Base-by-base conservation (phyloP, 2,888 invertebrate species). In the Zele albiditarsus region DNA sequence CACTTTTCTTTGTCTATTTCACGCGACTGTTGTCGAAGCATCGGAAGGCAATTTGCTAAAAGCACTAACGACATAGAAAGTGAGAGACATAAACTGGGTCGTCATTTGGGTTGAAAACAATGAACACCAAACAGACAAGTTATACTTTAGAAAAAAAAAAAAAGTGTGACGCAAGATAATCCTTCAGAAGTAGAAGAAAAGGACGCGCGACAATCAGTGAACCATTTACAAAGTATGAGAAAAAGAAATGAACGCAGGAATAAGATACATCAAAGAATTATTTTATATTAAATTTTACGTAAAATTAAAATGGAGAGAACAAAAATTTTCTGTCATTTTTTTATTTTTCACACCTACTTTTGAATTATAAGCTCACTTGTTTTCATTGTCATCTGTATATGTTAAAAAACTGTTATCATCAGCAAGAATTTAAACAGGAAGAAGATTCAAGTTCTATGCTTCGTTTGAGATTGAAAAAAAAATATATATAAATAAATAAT, bases 41-140 rank as follows among this genome's bases (percentile, higher is more conserved):
- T 79, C 77, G 77, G 68, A 78, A 80, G 79, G 79, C 80, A 80
- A 80, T 79, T 80, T 77, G 80, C 80, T 80, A 78, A 79, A 79
- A 80, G 80, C 78, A 68, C 73, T 66, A 69, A 63, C 74, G 72
- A 74, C 72, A 69, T 72, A 74, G 71, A 76, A 53, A 53, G 20
- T 53, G 20, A 8, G 53, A 53, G 53, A 53, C 8, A 53, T 33
- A 74, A 71, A 33, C 57, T 65, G 60, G 49, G 63, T 67, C 68
- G 68, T 27, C 68, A 53, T 53, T 69, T 12, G 42, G 49, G 69
- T 62, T 20, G 25, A 46, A 57, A 10, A 72, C 71, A 69, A 68
- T 46, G 57, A 63, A 62, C 65, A 25, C 60, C 42, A 27, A 70
- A 60, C 23, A 60, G 46, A 57, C 31, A 70, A 75, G 60, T 31